These are phyloP conservation scores for Clarias magur DNA, from an alignment of 2,113 vertebrate genomes.

Conservation along the genomic window DNA sequence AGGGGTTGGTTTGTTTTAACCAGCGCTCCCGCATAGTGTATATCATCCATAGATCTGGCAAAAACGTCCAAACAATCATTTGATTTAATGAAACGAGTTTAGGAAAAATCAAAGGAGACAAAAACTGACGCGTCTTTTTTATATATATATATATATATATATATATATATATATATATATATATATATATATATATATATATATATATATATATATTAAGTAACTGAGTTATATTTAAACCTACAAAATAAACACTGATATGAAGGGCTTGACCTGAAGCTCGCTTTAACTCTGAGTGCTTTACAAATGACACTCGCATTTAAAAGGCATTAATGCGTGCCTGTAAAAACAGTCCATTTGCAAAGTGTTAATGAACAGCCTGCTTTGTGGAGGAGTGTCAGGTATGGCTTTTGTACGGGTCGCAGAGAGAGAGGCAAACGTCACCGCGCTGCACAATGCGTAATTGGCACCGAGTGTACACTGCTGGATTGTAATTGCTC, in stretches of 20 bases:
- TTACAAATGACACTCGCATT: conserved; percentile 15
- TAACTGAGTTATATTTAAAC: not conserved
- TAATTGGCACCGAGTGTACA: conserved; percentile 47
- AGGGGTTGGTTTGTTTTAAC: too few species aligned
- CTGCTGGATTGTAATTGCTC: conserved; percentile 62
- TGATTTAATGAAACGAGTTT: too few species aligned
- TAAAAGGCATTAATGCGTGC: conserved; percentile 20
- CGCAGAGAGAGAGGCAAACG: conserved; percentile 41
- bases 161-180: too few species aligned
- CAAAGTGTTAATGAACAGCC: conserved; percentile 37
- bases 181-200: too few species aligned
- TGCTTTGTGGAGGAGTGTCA: conserved; percentile 52
- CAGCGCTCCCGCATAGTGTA: too few species aligned
- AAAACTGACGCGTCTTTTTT: too few species aligned
- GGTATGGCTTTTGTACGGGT: conserved; percentile 49
- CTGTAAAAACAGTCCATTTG: conserved; percentile 37
- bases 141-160: too few species aligned
- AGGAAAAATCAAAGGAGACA: not conserved
- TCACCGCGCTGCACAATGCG: conserved; percentile 52
- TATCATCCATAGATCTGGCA: too few species aligned
- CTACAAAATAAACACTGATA: not conserved
- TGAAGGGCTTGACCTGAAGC: not conserved
- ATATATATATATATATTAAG: too few species aligned
- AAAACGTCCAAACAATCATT: too few species aligned
- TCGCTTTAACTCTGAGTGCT: conserved; percentile 20